These are phyloP conservation scores for Synanthedon andrenaeformis DNA, from an alignment of 2,888 invertebrate genomes.

Conservation along the genomic window DNA sequence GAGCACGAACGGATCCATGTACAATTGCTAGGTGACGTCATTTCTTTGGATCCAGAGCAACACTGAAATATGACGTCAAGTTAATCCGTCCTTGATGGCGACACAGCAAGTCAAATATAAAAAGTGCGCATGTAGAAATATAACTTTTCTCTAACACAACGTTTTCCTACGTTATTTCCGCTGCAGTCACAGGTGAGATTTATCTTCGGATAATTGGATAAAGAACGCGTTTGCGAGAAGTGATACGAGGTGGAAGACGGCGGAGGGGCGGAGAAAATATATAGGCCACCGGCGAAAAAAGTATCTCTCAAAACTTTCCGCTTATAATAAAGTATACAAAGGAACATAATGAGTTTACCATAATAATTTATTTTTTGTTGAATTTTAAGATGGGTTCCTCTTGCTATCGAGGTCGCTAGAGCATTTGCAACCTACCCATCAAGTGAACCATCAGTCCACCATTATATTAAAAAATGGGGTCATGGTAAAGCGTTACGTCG, in stretches of 20 bases:
- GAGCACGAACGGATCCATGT: too few relatives aligned
- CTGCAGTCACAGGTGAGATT: constrained; percentile 69
- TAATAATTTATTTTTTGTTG: too few relatives aligned
- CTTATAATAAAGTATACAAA: not conserved
- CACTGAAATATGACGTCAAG: too few relatives aligned
- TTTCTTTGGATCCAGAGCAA: not conserved
- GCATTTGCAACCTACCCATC: too few relatives aligned
- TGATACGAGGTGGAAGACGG: constrained; percentile 57
- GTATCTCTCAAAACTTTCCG: constrained; percentile 29
- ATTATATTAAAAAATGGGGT: too few relatives aligned
- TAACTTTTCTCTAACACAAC: constrained; percentile 46
- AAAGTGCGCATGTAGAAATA: constrained; percentile 47
- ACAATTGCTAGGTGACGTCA: not conserved
- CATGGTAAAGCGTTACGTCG: too few relatives aligned
- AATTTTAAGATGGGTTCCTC: too few relatives aligned
- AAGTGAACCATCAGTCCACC: too few relatives aligned
- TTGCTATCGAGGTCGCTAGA: too few relatives aligned
- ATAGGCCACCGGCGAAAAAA: constrained; percentile 18
- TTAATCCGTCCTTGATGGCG: not conserved
- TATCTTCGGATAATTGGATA: constrained; percentile 71
- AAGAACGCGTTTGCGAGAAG: constrained; percentile 64
- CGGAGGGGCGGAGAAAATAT: constrained; percentile 17
- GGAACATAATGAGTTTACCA: not conserved
- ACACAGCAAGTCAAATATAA: constrained; percentile 38
- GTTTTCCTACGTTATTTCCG: constrained; percentile 55